Conservation (phyloP, 2,888 invertebrate genomes). For the Tigriopus californicus region DNA sequence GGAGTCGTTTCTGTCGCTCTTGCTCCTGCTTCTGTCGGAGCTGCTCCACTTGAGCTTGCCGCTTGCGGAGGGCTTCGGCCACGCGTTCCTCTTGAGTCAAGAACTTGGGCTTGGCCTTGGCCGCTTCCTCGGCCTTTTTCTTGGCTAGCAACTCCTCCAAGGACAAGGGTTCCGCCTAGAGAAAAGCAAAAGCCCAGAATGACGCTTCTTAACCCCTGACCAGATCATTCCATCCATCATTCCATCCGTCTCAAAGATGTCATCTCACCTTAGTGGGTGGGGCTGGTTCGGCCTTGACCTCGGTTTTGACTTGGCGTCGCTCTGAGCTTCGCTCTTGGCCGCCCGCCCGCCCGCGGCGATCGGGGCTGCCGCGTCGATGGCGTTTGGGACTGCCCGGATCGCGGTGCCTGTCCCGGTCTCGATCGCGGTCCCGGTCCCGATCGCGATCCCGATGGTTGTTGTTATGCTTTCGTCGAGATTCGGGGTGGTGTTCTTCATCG, state of each 20-base stretch:
- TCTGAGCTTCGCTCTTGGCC: no score
- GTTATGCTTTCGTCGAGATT: slow-evolving; percentile 18
- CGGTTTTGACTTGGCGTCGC: no score
- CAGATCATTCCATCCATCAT: no score
- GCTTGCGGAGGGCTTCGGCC: slow-evolving; percentile 63
- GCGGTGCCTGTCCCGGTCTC: slow-evolving; percentile 20
- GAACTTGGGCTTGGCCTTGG: slow-evolving; percentile 87
- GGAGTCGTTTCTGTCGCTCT: slow-evolving; percentile 41
- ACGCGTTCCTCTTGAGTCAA: slow-evolving; percentile 87
- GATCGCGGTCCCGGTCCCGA: slow-evolving; percentile 15
- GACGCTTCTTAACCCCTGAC: no score
- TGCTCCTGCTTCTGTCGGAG: slow-evolving; percentile 51
- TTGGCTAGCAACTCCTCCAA: slow-evolving; percentile 85
- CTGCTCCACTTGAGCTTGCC: slow-evolving; percentile 65
- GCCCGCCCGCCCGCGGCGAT: no score
- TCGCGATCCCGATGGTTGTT: slow-evolving; percentile 16
- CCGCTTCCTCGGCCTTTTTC: slow-evolving; percentile 88
- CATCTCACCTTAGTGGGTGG: no score
- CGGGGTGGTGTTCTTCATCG: slow-evolving; percentile 21
- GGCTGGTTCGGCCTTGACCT: no score
- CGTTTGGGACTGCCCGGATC: slow-evolving; percentile 24
- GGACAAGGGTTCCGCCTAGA: slow-evolving; percentile 82
- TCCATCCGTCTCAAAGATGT: no score
- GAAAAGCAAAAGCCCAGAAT: no score
- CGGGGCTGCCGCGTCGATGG: slow-evolving; percentile 16